Percentiles rank a stretch among this genome's conserved stretches.
These are phyloP conservation scores for Pelosia muscerda DNA, from an alignment of 2,888 invertebrate species.

Conservation along the genomic window DNA sequence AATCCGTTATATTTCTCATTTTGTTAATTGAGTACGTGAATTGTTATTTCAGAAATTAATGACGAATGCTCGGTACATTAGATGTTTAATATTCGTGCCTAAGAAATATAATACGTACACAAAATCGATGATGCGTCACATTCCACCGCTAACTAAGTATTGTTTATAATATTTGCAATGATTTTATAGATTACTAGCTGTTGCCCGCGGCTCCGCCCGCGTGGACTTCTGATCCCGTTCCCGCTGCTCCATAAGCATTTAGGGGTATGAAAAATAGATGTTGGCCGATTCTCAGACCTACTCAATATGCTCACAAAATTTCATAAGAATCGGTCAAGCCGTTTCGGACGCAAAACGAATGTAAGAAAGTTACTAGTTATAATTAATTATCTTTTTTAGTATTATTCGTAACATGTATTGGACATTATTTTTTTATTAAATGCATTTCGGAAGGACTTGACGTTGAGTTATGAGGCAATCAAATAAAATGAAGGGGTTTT, in stretches of 20 bases:
- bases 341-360: too few relatives aligned
- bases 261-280: too few relatives aligned
- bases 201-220: too few relatives aligned
- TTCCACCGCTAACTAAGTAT: conserved; percentile 1
- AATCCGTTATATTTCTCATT: background rate
- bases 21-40: background rate
- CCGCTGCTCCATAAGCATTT: too few relatives aligned
- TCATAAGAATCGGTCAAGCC: too few relatives aligned
- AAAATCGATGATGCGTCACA: background rate
- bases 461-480: background rate
- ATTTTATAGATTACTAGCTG: too few relatives aligned
- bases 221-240: too few relatives aligned
- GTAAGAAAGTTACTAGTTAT: too few relatives aligned
- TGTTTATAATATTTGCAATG: background rate
- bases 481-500: background rate
- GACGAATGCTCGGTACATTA: background rate
- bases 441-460: background rate
- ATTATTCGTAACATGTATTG: too few relatives aligned
- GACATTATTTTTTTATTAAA: background rate
- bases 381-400: too few relatives aligned
- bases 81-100: background rate
- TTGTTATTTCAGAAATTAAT: conserved; percentile 2
- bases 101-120: background rate
- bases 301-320: too few relatives aligned
- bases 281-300: too few relatives aligned